Base-by-base conservation (phyloP, 2,113 vertebrate genomes). In the Bubo blakistoni region DNA sequence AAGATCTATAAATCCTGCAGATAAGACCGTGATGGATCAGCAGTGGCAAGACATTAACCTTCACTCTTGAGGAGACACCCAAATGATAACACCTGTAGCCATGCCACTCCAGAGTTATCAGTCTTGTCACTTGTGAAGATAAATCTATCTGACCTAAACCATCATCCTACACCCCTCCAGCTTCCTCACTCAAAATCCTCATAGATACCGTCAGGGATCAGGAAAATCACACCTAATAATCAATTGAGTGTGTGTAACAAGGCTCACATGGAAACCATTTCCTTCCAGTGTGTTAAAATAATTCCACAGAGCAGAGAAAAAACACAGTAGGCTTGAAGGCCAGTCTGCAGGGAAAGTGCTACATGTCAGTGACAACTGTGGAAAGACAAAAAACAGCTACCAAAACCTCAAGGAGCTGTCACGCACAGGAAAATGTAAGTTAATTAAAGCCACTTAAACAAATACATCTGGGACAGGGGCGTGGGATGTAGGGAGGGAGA, bases 21-120 rank as follows among this genome's bases (percentile, higher is more conserved):
- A 94, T 87, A 96, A 85, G 63, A 54, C 81, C 0, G 44, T 94
- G 92, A 97, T 92, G 95, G 94, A 91, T 96, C 94, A 94, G 97
- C 42, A 92, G 92, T 89, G 94, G 92, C 86, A 94, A 89, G 88
- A 88, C 95, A 97, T 97, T 97, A 97, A 97, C 95, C 97, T 97
- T 96, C 97, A 97, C 91, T 97, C 96, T 91, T 82, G 92, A 97
- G 91, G 81, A 97, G 96, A 91, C 92, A 95, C 81, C 86, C 94
- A 93, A 96, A 97, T 96, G 95, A 95, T 96, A 97, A 95, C 94
- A 97, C 95, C 95, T 92, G 91, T 95, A 97, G 91, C 91, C 91
- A 89, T 1, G 66, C 86, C 92, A 82, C 70, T 91, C 88, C 81
- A 69, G 65, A 92, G 86, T 91, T 96, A 96, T 92, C 93, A 57